These are phyloP conservation scores for Anoncus sp. DNA, from an alignment of 2,888 invertebrate species.

Conservation along the genomic window DNA sequence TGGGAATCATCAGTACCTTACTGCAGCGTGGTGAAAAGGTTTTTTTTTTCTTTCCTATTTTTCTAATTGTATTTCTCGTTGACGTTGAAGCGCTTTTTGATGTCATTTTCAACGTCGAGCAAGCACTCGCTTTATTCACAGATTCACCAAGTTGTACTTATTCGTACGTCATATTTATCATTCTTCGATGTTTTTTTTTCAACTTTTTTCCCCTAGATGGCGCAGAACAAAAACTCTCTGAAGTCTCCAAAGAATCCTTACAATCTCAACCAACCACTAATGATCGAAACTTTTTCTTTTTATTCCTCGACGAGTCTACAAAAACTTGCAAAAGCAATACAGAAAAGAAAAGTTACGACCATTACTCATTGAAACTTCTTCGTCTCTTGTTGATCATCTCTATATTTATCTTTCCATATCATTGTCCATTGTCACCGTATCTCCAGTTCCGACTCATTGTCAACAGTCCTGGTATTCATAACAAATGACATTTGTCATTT, in stretches of 20 bases:
- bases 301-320: neutral
- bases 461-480: neutral
- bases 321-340: too few species aligned
- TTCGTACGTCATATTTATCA: too few species aligned
- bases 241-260: too few species aligned
- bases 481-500: slow-evolving; percentile 11
- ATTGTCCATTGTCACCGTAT: neutral
- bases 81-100: too few species aligned
- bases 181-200: too few species aligned
- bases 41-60: slow-evolving; percentile 37
- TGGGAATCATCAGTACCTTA: slow-evolving; percentile 98
- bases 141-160: too few species aligned
- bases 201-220: too few species aligned
- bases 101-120: too few species aligned
- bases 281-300: neutral
- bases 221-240: too few species aligned
- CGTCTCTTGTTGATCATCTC: neutral
- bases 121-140: too few species aligned
- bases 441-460: neutral
- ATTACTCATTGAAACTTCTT: neutral
- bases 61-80: too few species aligned
- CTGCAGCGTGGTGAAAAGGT: slow-evolving; percentile 98
- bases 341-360: neutral
- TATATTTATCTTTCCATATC: neutral
- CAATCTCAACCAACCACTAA: neutral